phyloP scores from a whole-genome alignment of 2,797 vertebrate genomes.

The Falco naumanni region DNA sequence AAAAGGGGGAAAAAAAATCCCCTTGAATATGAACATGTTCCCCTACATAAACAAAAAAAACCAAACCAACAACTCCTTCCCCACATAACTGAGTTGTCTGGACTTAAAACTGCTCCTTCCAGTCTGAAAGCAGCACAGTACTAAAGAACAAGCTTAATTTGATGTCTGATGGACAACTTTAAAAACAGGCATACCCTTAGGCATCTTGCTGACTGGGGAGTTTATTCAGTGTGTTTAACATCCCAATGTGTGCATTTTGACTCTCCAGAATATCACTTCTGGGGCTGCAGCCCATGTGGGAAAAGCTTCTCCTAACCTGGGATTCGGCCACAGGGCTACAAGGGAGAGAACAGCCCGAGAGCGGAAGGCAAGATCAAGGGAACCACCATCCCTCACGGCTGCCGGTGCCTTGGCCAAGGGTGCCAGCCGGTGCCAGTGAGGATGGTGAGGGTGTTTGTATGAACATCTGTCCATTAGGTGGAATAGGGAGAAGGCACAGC shows the following conservation, averaged over 20 bases:
- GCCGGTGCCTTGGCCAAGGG: not conserved
- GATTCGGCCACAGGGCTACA: not conserved
- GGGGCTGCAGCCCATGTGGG: accelerated
- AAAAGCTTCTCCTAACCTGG: not conserved
- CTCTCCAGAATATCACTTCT: not conserved
- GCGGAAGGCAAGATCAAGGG: not conserved
- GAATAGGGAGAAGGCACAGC: not conserved
- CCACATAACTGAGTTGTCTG: not conserved
- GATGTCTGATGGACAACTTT: not conserved
- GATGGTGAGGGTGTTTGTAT: not conserved
- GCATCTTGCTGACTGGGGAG: not conserved
- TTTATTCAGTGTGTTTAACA: not conserved
- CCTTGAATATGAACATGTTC: too few relatives aligned
- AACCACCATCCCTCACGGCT: not conserved
- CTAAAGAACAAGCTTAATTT: not conserved
- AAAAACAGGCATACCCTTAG: not conserved
- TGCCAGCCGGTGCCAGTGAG: not conserved
- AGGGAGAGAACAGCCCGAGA: not conserved
- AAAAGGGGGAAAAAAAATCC: not conserved
- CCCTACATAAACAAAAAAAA: not conserved
- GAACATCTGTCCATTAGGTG: not conserved
- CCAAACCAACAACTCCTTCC: not conserved
- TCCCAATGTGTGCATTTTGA: not conserved
- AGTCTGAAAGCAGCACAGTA: not conserved
- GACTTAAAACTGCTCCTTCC: not conserved